Evolutionary conservation across 2,113 vertebrate genomes (phyloP).

Genomic region (Tragelaphus scriptus): DNA sequence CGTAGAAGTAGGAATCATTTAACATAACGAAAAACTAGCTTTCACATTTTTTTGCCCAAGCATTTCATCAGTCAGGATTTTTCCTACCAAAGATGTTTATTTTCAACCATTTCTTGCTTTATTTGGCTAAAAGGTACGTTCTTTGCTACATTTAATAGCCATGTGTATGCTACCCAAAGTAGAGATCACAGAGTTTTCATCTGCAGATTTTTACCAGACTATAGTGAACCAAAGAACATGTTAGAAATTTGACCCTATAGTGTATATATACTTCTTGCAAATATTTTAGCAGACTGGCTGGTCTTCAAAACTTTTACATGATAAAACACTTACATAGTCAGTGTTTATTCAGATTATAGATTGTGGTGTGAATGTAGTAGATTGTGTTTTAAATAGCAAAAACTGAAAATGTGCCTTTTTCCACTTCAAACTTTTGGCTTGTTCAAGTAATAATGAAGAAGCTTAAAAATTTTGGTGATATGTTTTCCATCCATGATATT

Average conservation of each 20-base stretch:
- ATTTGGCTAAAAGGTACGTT: slow-evolving; percentile 43
- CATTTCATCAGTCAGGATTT: slow-evolving; percentile 48
- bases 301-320: slow-evolving; percentile 48
- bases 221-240: slow-evolving; percentile 10
- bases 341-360: slow-evolving; percentile 19
- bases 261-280: slow-evolving; percentile 20
- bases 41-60: background rate
- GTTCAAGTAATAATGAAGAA: slow-evolving; percentile 41
- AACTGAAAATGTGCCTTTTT: slow-evolving; percentile 12
- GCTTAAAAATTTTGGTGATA: slow-evolving; percentile 76
- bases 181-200: slow-evolving; percentile 35
- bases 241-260: slow-evolving; percentile 40
- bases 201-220: slow-evolving; percentile 40
- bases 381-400: slow-evolving; percentile 37
- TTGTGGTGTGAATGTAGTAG: background rate
- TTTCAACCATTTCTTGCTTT: slow-evolving; percentile 53
- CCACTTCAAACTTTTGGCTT: slow-evolving; percentile 51
- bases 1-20: background rate
- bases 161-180: background rate
- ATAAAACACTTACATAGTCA: slow-evolving; percentile 27
- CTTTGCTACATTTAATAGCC: slow-evolving; percentile 44
- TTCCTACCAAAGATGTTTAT: slow-evolving; percentile 49
- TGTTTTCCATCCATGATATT: slow-evolving; percentile 79
- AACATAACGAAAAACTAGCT: background rate
- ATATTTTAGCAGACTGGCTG: slow-evolving; percentile 64